Evolutionary conservation across 2,888 invertebrate species (phyloP).

Genomic region (Gymnoscelis rufifasciata): DNA sequence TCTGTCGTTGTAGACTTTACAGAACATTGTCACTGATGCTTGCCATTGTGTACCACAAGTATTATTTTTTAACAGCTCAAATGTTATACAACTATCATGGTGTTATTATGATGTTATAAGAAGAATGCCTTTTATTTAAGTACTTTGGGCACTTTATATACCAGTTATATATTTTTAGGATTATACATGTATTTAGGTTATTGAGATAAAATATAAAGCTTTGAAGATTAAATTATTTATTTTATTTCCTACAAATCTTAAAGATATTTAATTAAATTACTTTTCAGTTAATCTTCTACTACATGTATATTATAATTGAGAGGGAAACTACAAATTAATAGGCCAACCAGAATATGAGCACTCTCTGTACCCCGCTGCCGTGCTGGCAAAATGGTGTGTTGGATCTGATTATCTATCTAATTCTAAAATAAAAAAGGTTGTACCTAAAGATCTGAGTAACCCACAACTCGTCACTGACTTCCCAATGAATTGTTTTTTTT

Average conservation of each 20-base stretch:
- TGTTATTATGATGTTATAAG: conserved; percentile 65
- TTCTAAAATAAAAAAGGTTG: no score
- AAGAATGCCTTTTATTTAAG: conserved; percentile 54
- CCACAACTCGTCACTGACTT: not conserved
- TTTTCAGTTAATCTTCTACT: no score
- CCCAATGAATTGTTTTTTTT: not conserved
- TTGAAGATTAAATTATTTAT: conserved; percentile 34
- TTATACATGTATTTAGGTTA: conserved; percentile 55
- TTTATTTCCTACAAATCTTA: conserved; percentile 3
- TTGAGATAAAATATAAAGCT: conserved; percentile 53
- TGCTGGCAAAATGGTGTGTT: no score
- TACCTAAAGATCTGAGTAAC: no score
- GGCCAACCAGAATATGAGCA: no score
- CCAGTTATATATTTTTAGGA: conserved; percentile 62
- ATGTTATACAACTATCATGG: conserved; percentile 55
- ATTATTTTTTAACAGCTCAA: conserved; percentile 58
- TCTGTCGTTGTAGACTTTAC: conserved; percentile 95
- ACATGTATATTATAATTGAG: no score
- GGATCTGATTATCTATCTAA: no score
- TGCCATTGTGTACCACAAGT: conserved; percentile 32
- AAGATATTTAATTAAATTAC: no score
- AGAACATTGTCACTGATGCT: conserved; percentile 93
- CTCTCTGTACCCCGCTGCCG: no score
- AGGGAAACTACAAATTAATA: no score
- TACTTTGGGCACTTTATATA: conserved; percentile 61